Conservation (phyloP, 2,797 vertebrate species). For the Fringilla coelebs region DNA sequence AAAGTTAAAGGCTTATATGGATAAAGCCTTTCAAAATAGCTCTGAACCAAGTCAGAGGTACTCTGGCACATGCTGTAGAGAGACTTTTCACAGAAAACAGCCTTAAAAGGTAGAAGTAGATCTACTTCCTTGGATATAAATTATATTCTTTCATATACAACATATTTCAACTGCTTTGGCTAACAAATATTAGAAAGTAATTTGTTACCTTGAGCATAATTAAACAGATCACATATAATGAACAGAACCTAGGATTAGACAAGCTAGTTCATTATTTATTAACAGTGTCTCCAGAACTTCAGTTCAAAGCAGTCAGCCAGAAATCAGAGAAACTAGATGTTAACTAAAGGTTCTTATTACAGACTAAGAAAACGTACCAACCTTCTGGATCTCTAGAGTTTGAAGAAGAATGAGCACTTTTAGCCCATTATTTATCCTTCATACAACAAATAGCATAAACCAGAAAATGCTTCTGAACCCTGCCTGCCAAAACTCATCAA, state of each 20-base stretch:
- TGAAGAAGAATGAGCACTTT: not conserved
- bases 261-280: not conserved
- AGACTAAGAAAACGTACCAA: not conserved
- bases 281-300: not conserved
- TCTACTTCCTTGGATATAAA: not conserved
- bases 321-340: not conserved
- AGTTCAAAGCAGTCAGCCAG: not conserved
- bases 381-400: not conserved
- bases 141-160: not conserved
- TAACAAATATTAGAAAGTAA: not conserved
- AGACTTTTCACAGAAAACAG: not conserved
- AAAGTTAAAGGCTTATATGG: not conserved
- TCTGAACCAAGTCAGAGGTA: not conserved
- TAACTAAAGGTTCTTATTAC: not conserved
- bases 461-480: not conserved
- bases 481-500: not conserved
- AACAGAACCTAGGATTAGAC: not conserved
- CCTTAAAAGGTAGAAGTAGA: conserved; percentile 38
- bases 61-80: not conserved
- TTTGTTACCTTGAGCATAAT: conserved; percentile 1
- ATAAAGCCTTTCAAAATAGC: not conserved
- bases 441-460: not conserved
- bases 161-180: not conserved
- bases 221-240: not conserved
- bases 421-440: not conserved